Base-by-base conservation (phyloP, 2,797 vertebrate species). In the Hoplostethus mediterraneus region DNA sequence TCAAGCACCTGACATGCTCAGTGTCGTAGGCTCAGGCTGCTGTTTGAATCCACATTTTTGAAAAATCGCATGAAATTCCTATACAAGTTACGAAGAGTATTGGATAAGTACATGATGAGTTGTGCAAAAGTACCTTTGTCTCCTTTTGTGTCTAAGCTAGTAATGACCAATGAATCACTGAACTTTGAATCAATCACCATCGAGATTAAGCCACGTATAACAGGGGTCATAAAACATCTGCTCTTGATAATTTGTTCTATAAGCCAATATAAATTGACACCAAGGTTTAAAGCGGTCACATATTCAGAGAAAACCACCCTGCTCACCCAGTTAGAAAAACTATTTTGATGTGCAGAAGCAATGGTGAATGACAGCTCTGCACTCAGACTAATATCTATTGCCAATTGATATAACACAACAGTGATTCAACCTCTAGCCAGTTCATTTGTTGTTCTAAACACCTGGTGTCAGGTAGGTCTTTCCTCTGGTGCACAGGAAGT, bases 181-280 rank as follows among this genome's bases (percentile, higher is more conserved):
- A 54, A 54, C 51, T 65, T 65, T 65, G 17, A 65, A 38, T 53
- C 36, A 53, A 30, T 65, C 51, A 40, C 13, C 40, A 4, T 8
- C 16, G 30, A 44, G 49, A 65, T 65, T 44, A n/a, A 40, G 21
- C 12, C 17, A 42, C 13, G 4, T 38, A 13, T 12, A 36, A 48
- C 9, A 0, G 14, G 44, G 30, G 10, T 14, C n/a, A 10, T 16
- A 49, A 33, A 55, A 55, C 28, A 49, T 49, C 47, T 49, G 17
- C 47, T 49, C 30, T 55, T 55, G 52, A 54, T 54, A 28, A 54
- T 54, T 5, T 11, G 25, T 11, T 11, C 9, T 13, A 30, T 30
- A 30, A 1, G 12, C 11, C 12, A 54, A 12, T 12, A 30, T 55
- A 55, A 55, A 55, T 33, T 31, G 30, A 14, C 30, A 21, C 5